phyloP scores from a whole-genome alignment of 2,797 vertebrate species.

The Apodemus agrarius region DNA sequence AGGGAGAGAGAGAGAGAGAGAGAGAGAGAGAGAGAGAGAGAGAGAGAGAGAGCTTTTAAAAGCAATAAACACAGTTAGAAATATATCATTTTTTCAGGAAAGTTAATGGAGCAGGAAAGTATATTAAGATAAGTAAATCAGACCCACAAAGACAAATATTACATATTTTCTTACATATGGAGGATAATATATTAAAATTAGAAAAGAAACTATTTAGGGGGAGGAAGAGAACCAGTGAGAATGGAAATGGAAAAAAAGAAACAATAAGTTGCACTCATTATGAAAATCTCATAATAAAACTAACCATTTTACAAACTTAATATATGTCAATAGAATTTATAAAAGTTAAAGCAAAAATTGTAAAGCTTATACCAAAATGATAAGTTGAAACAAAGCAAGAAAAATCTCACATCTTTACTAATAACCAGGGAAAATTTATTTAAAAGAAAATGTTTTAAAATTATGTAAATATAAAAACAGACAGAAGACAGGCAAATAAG shows the following conservation, averaged over 20 bases:
- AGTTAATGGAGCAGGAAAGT: neutral
- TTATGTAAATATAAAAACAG: neutral
- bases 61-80: neutral
- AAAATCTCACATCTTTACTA: neutral
- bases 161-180: neutral
- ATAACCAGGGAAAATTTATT: neutral
- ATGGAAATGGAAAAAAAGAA: no score
- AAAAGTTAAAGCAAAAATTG: neutral
- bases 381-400: neutral
- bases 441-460: slow-evolving; percentile 3
- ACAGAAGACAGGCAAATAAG: neutral
- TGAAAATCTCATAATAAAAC: neutral
- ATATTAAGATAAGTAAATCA: neutral
- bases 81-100: neutral
- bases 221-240: neutral
- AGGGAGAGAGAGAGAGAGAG: no score
- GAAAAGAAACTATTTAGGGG: neutral
- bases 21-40: no score
- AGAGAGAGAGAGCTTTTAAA: neutral
- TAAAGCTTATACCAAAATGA: neutral
- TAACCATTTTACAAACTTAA: neutral
- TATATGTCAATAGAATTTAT: neutral
- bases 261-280: neutral
- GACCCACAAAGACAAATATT: neutral
- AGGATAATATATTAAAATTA: neutral